Evolutionary conservation across 2,113 vertebrate genomes (phyloP).

Genomic region (Atrichornis clamosus): DNA sequence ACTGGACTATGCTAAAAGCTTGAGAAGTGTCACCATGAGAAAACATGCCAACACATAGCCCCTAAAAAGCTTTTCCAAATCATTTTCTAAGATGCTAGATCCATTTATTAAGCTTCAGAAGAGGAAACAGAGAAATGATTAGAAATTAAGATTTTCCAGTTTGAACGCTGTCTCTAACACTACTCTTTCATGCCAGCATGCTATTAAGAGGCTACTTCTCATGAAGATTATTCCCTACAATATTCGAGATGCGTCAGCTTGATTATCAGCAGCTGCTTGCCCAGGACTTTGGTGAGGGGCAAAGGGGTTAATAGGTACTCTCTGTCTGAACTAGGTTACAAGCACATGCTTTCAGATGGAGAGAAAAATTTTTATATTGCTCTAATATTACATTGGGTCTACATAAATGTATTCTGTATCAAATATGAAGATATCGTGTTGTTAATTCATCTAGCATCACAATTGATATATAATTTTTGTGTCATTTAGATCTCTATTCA

Average conservation of each 20-base stretch:
- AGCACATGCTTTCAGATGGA: not conserved
- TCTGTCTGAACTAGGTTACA: not conserved
- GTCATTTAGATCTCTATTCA: not conserved
- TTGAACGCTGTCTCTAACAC: not conserved
- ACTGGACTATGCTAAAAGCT: not conserved
- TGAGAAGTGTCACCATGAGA: not conserved
- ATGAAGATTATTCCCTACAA: not conserved
- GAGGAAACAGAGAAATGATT: not conserved
- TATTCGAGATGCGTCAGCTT: not conserved
- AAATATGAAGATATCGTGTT: not conserved
- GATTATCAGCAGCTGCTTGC: not conserved
- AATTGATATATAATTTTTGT: not conserved
- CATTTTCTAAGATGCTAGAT: not conserved
- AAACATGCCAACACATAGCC: not conserved
- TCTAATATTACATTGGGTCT: not conserved
- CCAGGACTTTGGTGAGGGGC: not conserved
- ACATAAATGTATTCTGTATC: not conserved
- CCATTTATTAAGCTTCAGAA: not conserved
- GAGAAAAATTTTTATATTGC: not conserved
- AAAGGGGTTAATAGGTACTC: not conserved
- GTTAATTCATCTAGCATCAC: not conserved
- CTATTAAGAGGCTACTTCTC: not conserved
- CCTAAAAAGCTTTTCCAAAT: not conserved
- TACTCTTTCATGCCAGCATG: not conserved
- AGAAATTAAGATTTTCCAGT: not conserved